These are phyloP conservation scores for Cantharis rustica DNA, from an alignment of 2,888 invertebrate genomes.

Conservation along the genomic window DNA sequence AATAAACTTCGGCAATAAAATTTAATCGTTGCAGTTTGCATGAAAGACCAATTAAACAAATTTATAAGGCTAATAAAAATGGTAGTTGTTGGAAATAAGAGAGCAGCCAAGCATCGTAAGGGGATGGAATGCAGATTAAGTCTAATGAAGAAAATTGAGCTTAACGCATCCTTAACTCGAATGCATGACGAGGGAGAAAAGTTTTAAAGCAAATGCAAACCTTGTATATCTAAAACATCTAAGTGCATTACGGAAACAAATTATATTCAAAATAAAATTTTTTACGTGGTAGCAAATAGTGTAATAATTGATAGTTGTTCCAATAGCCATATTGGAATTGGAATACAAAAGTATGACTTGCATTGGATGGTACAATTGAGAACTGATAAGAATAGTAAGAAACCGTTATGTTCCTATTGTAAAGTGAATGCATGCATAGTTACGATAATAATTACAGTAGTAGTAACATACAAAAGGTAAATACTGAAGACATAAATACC, in stretches of 20 bases:
- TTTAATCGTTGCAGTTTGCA: conserved; percentile 45
- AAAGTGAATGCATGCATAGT: neutral
- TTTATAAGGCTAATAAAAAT: conserved; percentile 56
- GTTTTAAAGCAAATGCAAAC: conserved; percentile 22
- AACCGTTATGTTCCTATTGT: neutral
- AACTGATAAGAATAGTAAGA: neutral
- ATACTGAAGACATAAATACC: conserved; percentile 25
- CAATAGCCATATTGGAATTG: neutral
- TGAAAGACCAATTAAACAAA: conserved; percentile 56
- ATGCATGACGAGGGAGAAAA: conserved; percentile 24
- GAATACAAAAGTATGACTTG: neutral
- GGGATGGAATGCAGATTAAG: conserved; percentile 53
- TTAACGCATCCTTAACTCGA: conserved; percentile 55
- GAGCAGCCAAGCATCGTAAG: conserved; percentile 43
- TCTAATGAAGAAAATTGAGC: conserved; percentile 56
- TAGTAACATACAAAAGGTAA: neutral
- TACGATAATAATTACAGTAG: neutral
- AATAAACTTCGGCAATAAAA: conserved; percentile 27
- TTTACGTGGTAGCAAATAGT: too few relatives aligned
- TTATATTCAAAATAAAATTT: neutral
- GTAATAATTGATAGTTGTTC: neutral
- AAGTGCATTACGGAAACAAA: neutral
- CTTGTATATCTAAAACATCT: neutral
- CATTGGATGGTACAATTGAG: neutral
- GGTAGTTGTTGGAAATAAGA: conserved; percentile 47